A percentile compares a stretch with the other conserved stretches of the same genome.
Evolutionary conservation across 2,888 invertebrate genomes (phyloP).

Genomic region (Drosophila macrospina): DNA sequence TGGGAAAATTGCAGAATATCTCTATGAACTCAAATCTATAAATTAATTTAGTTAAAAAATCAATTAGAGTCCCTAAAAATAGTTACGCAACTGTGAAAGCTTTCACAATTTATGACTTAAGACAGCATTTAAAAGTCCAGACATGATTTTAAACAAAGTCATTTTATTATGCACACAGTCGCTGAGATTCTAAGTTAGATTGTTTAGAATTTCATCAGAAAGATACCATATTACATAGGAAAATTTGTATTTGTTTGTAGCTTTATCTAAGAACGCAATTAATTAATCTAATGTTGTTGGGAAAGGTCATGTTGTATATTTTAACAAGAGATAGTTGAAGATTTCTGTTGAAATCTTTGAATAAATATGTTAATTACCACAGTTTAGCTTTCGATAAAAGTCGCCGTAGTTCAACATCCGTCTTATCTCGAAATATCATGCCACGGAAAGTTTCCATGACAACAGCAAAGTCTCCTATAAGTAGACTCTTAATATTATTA

Average conservation of each 20-base stretch:
- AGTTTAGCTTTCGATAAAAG: neutral
- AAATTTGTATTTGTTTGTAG: neutral
- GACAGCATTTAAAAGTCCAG: neutral
- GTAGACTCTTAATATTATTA: slow-evolving; percentile 1
- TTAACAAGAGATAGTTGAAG: neutral
- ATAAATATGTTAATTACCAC: no score
- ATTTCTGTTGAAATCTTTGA: no score
- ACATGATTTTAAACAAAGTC: neutral
- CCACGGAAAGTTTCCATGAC: no score
- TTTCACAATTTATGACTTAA: slow-evolving; percentile 2
- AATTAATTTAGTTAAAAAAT: neutral
- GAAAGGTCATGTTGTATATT: slow-evolving; percentile 6
- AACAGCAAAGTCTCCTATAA: slow-evolving; percentile 3
- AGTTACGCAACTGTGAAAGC: neutral
- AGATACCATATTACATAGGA: neutral
- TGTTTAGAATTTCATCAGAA: slow-evolving; percentile 14
- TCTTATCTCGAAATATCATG: neutral
- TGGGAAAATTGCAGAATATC: neutral
- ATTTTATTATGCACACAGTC: neutral
- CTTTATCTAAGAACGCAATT: neutral
- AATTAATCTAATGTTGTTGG: neutral
- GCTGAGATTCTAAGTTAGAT: neutral
- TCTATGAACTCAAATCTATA: neutral
- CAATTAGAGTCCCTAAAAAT: neutral
- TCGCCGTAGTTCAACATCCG: neutral